Conservation (phyloP, 1,140 invertebrate genomes). For the Lucilia cuprina region DNA sequence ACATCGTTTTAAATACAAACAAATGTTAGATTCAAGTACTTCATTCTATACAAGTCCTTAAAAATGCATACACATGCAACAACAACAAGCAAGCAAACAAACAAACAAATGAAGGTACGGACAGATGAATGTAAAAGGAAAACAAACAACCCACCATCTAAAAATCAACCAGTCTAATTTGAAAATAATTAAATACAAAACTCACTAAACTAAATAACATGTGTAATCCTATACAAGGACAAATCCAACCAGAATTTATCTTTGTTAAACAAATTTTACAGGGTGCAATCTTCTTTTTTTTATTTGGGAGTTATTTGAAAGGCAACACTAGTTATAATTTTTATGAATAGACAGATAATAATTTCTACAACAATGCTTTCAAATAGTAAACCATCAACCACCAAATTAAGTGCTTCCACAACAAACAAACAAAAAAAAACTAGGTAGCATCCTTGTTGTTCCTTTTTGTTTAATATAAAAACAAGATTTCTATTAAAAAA, state of each 20-base stretch:
- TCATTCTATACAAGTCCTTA: not conserved
- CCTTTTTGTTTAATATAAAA: not conserved
- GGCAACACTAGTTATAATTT: not conserved
- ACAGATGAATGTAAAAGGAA: not conserved
- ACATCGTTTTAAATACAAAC: not conserved
- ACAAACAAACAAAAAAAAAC: too few relatives aligned
- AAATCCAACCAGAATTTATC: slow-evolving; percentile 20
- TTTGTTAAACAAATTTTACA: not conserved
- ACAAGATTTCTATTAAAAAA: not conserved
- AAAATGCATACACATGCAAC: not conserved
- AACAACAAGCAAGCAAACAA: not conserved
- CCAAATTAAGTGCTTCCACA: not conserved
- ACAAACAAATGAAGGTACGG: not conserved
- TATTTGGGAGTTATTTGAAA: not conserved
- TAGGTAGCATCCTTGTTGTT: not conserved
- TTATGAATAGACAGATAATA: slow-evolving; percentile 25
- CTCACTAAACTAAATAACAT: not conserved
- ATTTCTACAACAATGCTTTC: slow-evolving; percentile 26
- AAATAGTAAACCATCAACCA: not conserved
- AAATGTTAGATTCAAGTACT: slow-evolving; percentile 1
- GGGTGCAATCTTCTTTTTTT: not conserved
- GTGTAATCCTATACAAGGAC: not conserved
- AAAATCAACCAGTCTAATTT: slow-evolving; percentile 32
- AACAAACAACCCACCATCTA: slow-evolving; percentile 19
- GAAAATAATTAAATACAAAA: slow-evolving; percentile 23